These are phyloP conservation scores for Octomys mimax DNA, from an alignment of 2,797 vertebrate species.

Conservation along the genomic window DNA sequence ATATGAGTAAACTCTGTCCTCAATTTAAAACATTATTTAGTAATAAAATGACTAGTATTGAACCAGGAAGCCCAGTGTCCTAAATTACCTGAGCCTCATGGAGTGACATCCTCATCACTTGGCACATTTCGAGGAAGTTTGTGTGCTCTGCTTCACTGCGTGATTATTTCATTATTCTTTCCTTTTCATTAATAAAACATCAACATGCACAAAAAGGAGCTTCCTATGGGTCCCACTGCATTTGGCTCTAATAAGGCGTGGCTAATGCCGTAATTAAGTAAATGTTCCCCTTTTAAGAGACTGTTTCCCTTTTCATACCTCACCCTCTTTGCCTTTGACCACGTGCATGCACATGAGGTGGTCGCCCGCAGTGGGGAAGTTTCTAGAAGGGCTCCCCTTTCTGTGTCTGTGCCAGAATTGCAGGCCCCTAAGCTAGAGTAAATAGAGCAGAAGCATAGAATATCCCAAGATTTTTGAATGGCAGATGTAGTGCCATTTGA, in stretches of 20 bases:
- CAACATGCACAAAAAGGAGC: background rate
- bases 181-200: background rate
- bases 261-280: background rate
- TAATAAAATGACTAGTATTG: background rate
- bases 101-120: background rate
- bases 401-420: background rate
- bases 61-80: background rate
- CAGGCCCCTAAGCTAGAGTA: background rate
- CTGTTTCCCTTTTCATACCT: background rate
- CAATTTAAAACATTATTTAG: background rate
- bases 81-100: fast-evolving
- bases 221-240: background rate
- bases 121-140: background rate
- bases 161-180: background rate
- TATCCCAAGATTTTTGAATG: too few species aligned
- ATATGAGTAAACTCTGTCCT: constrained; percentile 20
- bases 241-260: background rate
- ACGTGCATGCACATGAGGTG: background rate
- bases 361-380: background rate
- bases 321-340: background rate
- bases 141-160: background rate
- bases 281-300: background rate
- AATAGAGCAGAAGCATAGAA: background rate
- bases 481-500: background rate
- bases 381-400: background rate